Conservation (phyloP, 2,113 vertebrate genomes). For the Triplophysa tibetana region DNA sequence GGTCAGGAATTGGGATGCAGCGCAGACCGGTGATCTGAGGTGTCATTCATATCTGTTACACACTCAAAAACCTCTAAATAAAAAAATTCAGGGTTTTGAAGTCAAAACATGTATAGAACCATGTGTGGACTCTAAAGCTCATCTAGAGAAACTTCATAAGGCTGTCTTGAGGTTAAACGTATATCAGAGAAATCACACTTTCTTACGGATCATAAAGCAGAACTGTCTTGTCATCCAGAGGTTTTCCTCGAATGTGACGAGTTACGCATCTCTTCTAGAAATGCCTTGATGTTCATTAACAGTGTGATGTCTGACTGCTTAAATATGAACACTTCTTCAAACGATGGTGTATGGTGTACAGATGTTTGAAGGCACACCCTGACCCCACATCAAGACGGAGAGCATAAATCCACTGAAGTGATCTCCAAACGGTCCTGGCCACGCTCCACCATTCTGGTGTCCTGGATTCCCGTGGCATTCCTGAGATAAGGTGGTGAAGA, state of each 20-base stretch:
- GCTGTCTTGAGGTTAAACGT: slow-evolving; percentile 34
- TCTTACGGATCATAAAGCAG: slow-evolving; percentile 42
- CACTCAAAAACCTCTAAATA: too few relatives aligned
- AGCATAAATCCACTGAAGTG: slow-evolving; percentile 16
- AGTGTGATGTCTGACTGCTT: slow-evolving; percentile 35
- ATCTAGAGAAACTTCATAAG: slow-evolving; percentile 33
- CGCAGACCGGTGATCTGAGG: too few relatives aligned
- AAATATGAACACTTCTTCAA: slow-evolving; percentile 32
- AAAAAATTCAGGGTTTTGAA: too few relatives aligned
- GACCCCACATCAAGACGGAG: slow-evolving; percentile 33
- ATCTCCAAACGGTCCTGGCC: not conserved
- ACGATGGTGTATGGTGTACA: slow-evolving; percentile 51
- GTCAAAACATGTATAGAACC: too few relatives aligned
- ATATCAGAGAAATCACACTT: slow-evolving; percentile 36
- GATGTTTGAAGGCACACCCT: slow-evolving; percentile 52
- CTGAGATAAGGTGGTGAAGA: slow-evolving; percentile 41
- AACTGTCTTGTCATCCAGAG: slow-evolving; percentile 31
- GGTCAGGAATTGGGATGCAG: too few relatives aligned
- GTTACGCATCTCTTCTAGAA: slow-evolving; percentile 27
- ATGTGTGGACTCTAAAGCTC: too few relatives aligned
- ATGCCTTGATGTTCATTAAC: slow-evolving; percentile 42
- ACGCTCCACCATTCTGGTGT: not conserved
- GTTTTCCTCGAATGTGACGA: slow-evolving; percentile 45
- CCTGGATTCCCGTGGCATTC: slow-evolving; percentile 36
- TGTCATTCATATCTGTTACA: too few relatives aligned